Conservation (phyloP, 2,888 invertebrate species). For the Falcaria lacertinaria region DNA sequence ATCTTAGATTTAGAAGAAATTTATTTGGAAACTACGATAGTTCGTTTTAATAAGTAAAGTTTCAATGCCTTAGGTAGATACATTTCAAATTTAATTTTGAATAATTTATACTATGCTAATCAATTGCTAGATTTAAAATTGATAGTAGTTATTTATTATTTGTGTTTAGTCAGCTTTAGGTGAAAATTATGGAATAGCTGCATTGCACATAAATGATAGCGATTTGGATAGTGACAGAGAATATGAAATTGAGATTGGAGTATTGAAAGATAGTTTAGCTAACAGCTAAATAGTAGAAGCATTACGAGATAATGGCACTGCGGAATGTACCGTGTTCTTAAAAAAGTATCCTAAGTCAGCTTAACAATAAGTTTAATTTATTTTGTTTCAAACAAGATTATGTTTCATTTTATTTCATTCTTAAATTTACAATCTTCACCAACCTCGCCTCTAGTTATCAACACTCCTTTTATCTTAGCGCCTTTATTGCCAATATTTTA, state of each 20-base stretch:
- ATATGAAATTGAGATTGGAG: constrained; percentile 38
- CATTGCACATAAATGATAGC: constrained; percentile 25
- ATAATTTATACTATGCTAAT: constrained; percentile 71
- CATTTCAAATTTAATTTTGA: constrained; percentile 60
- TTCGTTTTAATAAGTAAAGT: constrained; percentile 58
- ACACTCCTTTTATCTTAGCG: constrained; percentile 36
- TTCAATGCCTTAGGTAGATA: constrained; percentile 55
- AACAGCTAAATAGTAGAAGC: constrained; percentile 61
- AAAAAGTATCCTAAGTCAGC: constrained; percentile 72
- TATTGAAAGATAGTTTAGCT: constrained; percentile 52
- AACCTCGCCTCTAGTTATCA: constrained; percentile 47
- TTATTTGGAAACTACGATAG: constrained; percentile 70
- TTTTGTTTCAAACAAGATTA: constrained; percentile 70
- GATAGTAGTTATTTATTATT: constrained; percentile 36
- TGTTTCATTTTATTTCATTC: constrained; percentile 53
- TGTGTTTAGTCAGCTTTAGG: constrained; percentile 17
- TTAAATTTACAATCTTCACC: constrained; percentile 57
- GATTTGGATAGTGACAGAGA: constrained; percentile 29
- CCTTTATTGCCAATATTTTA: constrained; percentile 68
- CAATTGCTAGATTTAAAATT: constrained; percentile 60
- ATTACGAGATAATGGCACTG: constrained; percentile 72
- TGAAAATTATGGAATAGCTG: constrained; percentile 17
- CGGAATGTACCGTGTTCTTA: constrained; percentile 74
- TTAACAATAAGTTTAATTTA: constrained; percentile 46
- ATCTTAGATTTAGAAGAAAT: constrained; percentile 75